Conservation (phyloP, 2,797 vertebrate species). For the Fratercula arctica region DNA sequence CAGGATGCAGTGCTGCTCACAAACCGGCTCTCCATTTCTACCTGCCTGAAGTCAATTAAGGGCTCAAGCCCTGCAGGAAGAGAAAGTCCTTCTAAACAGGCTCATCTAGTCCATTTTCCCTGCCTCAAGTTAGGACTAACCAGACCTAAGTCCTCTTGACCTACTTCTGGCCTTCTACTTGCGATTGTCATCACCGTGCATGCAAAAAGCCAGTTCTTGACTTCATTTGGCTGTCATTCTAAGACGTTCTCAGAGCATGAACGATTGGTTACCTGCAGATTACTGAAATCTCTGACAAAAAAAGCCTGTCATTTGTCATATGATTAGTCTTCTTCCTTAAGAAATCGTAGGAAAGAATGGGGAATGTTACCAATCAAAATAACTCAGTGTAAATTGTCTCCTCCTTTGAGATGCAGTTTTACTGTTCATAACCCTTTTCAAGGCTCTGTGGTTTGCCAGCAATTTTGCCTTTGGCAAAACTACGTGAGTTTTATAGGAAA, state of each 20-base stretch:
- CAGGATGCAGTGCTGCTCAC: accelerated
- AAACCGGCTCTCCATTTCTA: accelerated
- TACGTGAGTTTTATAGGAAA: background rate
- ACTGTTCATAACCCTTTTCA: background rate
- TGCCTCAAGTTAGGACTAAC: background rate
- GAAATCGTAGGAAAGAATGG: background rate
- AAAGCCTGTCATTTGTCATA: background rate
- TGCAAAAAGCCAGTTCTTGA: accelerated
- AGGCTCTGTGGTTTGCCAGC: background rate
- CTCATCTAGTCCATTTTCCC: background rate
- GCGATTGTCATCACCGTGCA: background rate
- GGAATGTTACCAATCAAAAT: background rate
- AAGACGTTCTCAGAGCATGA: background rate
- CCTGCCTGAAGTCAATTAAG: background rate
- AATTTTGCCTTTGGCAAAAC: background rate
- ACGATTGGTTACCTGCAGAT: background rate
- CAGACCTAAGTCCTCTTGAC: background rate
- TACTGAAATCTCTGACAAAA: background rate
- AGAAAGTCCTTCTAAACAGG: background rate
- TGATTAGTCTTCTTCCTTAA: background rate
- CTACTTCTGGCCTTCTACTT: background rate
- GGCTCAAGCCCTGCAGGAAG: background rate
- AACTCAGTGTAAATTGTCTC: background rate
- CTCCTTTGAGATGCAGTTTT: background rate
- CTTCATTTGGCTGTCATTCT: background rate